These are phyloP conservation scores for Pangasius sanitwongsei DNA, from an alignment of 2,797 vertebrate genomes.

Conservation along the genomic window DNA sequence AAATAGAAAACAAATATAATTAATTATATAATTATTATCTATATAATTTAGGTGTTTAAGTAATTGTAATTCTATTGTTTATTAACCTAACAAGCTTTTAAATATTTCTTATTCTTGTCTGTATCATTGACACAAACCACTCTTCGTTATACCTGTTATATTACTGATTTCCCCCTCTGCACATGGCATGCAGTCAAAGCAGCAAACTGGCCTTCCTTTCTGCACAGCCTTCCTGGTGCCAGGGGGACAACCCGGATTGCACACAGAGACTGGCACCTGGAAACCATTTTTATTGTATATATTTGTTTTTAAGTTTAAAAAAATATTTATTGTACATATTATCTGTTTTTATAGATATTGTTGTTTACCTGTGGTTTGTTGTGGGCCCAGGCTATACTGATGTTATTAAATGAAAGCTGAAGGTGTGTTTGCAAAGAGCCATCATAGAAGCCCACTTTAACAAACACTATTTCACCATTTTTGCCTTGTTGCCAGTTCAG, in stretches of 20 bases:
- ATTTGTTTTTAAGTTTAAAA: background rate
- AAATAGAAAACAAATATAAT: conserved; percentile 19
- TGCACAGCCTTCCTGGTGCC: conserved; percentile 56
- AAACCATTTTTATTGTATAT: background rate
- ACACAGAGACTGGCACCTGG: conserved; percentile 55
- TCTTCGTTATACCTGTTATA: conserved; percentile 27
- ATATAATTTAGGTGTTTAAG: background rate
- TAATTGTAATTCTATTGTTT: background rate
- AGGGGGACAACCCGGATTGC: conserved; percentile 44
- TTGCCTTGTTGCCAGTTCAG: conserved; percentile 63
- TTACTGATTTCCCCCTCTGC: conserved; percentile 71
- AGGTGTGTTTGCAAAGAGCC: conserved; percentile 41
- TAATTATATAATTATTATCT: background rate
- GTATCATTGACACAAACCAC: background rate
- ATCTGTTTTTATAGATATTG: background rate
- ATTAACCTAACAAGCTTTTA: background rate
- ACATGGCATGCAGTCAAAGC: conserved; percentile 72
- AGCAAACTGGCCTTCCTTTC: conserved; percentile 70
- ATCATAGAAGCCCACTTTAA: conserved; percentile 39
- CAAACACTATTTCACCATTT: conserved; percentile 50
- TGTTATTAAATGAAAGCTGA: conserved; percentile 41
- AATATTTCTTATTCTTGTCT: background rate
- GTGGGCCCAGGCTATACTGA: conserved; percentile 38
- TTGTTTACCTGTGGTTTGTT: conserved; percentile 43
- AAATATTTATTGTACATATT: background rate